These are phyloP conservation scores for Acanthosepion lycidas DNA, from an alignment of 2,888 invertebrate species.

Conservation along the genomic window DNA sequence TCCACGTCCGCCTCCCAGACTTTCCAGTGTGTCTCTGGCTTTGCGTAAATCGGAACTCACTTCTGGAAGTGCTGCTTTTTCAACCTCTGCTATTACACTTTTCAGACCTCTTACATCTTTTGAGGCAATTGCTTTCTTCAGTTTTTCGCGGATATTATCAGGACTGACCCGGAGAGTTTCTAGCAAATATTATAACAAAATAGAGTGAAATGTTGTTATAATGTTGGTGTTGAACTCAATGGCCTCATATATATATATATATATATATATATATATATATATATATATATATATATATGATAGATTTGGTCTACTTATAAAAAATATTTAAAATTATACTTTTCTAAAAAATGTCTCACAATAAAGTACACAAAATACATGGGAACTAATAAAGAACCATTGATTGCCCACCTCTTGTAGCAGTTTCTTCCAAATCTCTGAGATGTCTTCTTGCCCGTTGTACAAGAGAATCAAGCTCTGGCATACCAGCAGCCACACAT, in stretches of 20 bases:
- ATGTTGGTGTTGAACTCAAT: no score
- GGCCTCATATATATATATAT: no score
- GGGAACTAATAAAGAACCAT: no score
- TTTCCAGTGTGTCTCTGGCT: not conserved
- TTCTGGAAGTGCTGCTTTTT: not conserved
- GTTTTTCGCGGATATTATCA: not conserved
- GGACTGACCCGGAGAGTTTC: not conserved
- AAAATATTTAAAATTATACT: no score
- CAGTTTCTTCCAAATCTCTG: not conserved
- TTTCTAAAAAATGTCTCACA: no score
- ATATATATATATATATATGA: no score
- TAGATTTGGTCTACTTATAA: no score
- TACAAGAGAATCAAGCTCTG: not conserved
- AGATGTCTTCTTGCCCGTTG: not conserved
- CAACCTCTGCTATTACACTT: not conserved
- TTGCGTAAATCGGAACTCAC: not conserved
- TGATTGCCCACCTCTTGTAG: not conserved
- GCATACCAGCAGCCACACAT: not conserved
- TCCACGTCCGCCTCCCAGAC: not conserved
- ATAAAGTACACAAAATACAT: no score
- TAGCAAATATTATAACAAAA: not conserved
- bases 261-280: no score
- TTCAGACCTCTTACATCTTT: not conserved
- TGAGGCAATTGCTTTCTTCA: not conserved
- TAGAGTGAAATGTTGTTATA: no score